phyloP scores from a whole-genome alignment of 1,140 invertebrate genomes.

The Homarus americanus region DNA sequence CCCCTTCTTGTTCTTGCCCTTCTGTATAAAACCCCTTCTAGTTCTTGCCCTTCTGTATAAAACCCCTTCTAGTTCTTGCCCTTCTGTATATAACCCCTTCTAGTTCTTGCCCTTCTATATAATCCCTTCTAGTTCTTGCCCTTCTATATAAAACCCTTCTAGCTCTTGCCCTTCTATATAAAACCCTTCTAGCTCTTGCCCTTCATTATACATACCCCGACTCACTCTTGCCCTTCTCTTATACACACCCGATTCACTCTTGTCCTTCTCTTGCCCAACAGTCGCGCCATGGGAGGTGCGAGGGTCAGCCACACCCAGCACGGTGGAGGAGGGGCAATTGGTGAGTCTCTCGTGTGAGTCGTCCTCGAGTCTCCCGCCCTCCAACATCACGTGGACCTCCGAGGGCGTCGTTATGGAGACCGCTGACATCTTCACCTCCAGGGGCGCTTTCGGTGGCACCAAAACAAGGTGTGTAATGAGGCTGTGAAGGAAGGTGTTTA shows the following conservation, averaged over 20 bases:
- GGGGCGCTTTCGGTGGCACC: constrained; percentile 29
- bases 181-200: not conserved
- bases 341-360: constrained; percentile 18
- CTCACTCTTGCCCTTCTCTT: not conserved
- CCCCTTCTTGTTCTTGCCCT: too few species aligned
- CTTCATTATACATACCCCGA: too few species aligned
- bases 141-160: too few species aligned
- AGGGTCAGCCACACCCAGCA: not conserved
- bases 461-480: constrained; percentile 14
- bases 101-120: too few species aligned
- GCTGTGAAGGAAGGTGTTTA: too few species aligned
- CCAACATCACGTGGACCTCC: constrained; percentile 63
- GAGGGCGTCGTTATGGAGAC: not conserved
- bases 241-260: too few species aligned
- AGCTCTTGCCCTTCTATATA: too few species aligned
- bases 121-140: too few species aligned
- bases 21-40: too few species aligned
- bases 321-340: constrained; percentile 32
- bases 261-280: not conserved
- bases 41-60: too few species aligned
- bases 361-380: constrained; percentile 40
- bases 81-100: too few species aligned
- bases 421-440: constrained; percentile 8
- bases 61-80: too few species aligned
- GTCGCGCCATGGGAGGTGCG: constrained; percentile 46